These are phyloP conservation scores for Napeogenes sylphis DNA, from an alignment of 2,888 invertebrate genomes.

Conservation along the genomic window DNA sequence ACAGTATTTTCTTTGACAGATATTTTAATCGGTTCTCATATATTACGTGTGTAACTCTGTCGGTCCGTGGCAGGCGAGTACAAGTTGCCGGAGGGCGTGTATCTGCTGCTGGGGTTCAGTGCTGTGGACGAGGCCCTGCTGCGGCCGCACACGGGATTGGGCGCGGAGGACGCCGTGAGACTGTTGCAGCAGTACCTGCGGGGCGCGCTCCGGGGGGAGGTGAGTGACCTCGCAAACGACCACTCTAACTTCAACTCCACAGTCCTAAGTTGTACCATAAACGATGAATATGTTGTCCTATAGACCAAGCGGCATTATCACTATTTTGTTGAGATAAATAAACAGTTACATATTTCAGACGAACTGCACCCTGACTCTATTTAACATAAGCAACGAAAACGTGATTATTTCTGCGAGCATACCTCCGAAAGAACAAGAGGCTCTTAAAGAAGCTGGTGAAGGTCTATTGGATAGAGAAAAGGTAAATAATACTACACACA, in stretches of 20 bases:
- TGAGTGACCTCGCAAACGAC: constrained; percentile 31
- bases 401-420: constrained; percentile 90
- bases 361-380: constrained; percentile 88
- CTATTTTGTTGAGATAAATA: no score
- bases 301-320: no score
- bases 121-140: constrained; percentile 91
- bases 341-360: constrained; percentile 77
- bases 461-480: constrained; percentile 84
- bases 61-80: constrained; percentile 79
- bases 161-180: constrained; percentile 89
- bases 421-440: constrained; percentile 79
- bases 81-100: constrained; percentile 89
- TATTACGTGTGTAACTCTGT: no score
- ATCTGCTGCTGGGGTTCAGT: constrained; percentile 92
- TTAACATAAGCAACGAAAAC: constrained; percentile 92
- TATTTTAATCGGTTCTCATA: no score
- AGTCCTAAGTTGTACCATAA: no score
- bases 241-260: no score
- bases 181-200: constrained; percentile 88
- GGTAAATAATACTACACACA: constrained; percentile 59
- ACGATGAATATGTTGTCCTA: no score
- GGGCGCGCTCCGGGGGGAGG: constrained; percentile 82
- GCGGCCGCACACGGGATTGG: constrained; percentile 88
- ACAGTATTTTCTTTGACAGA: no score
- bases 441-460: constrained; percentile 80